phyloP scores from a whole-genome alignment of 2,797 vertebrate species.

The Oreortyx pictus region DNA sequence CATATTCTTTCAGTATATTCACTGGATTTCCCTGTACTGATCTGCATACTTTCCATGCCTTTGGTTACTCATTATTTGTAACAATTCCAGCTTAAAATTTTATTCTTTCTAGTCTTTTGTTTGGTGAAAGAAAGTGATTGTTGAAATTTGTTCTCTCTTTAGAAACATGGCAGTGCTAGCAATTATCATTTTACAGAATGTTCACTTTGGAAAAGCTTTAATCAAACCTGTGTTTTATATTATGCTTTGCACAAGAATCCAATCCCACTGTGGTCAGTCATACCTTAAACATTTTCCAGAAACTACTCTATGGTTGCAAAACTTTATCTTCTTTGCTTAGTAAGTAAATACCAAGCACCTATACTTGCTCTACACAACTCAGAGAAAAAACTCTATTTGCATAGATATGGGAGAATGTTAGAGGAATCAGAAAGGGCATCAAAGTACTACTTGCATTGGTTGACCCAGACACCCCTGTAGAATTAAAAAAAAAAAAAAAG shows the following conservation, averaged over 20 bases:
- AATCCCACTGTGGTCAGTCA: neutral
- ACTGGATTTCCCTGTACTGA: neutral
- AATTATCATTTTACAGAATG: neutral
- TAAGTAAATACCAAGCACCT: neutral
- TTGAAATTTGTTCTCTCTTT: neutral
- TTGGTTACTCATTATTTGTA: neutral
- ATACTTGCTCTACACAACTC: neutral
- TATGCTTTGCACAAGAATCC: neutral
- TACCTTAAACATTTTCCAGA: neutral
- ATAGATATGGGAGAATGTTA: neutral
- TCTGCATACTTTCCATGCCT: neutral
- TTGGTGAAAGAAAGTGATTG: neutral
- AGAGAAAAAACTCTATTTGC: neutral
- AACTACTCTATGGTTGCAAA: neutral
- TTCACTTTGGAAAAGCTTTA: neutral
- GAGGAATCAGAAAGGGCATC: neutral
- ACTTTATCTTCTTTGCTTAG: neutral
- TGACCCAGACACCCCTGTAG: neutral
- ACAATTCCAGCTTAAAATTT: neutral
- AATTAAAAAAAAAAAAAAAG: neutral
- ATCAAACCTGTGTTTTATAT: neutral
- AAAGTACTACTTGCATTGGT: neutral
- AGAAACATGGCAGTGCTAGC: neutral
- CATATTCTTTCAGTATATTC: neutral
- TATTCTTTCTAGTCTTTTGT: neutral